These are phyloP conservation scores for Dicrostonyx torquatus DNA, from an alignment of 2,797 vertebrate genomes.

Conservation along the genomic window DNA sequence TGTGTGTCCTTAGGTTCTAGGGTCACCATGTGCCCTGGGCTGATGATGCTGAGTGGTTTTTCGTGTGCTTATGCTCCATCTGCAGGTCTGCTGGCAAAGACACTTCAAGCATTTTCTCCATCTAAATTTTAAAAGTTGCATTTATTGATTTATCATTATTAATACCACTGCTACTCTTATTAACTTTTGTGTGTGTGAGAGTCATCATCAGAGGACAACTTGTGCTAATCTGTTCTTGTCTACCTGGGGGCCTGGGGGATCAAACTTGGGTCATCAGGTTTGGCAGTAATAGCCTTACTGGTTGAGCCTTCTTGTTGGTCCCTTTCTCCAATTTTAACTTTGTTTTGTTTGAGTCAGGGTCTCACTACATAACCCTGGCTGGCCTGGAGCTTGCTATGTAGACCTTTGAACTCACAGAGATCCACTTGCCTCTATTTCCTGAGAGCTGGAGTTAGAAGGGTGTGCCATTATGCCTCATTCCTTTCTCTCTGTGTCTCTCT, in stretches of 20 bases:
- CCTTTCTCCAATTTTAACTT: neutral
- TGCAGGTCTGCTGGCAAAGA: slow-evolving; percentile 4
- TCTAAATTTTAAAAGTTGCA: neutral
- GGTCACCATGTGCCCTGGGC: neutral
- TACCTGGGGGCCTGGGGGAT: neutral
- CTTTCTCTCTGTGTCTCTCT: too few species aligned
- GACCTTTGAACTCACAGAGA: neutral
- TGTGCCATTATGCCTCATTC: neutral
- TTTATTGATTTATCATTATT: neutral
- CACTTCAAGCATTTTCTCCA: slow-evolving; percentile 34
- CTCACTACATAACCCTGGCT: neutral
- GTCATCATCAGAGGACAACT: neutral
- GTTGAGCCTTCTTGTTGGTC: neutral
- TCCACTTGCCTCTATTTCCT: neutral
- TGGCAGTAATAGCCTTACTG: neutral
- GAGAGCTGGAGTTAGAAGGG: neutral
- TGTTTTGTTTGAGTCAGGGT: neutral
- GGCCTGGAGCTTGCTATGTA: neutral
- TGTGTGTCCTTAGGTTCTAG: neutral
- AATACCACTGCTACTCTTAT: neutral
- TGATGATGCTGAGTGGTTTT: neutral
- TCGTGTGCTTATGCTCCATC: neutral
- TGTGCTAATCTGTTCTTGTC: neutral
- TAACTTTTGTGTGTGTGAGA: neutral
- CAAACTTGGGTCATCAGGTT: neutral